These are phyloP conservation scores for Darwinula stevensoni DNA, from an alignment of 2,888 invertebrate species.

Conservation along the genomic window DNA sequence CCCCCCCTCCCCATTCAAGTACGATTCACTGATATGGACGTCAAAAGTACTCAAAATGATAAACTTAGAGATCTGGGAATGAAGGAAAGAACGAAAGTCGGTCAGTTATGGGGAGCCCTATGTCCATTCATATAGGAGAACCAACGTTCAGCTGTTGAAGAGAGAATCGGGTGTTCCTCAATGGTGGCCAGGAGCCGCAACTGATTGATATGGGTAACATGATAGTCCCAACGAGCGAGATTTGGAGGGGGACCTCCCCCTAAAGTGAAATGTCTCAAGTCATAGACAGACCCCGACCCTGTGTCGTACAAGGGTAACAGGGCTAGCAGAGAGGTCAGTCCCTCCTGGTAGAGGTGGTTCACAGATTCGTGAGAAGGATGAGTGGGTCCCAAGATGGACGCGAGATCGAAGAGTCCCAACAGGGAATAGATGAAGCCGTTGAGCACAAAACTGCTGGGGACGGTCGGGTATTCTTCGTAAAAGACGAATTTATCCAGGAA, in stretches of 20 bases:
- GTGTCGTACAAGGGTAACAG: constrained; percentile 76
- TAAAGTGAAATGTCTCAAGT: constrained; percentile 54
- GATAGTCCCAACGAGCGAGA: constrained; percentile 93
- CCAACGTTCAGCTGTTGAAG: constrained; percentile 66
- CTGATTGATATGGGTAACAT: constrained; percentile 91
- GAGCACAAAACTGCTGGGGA: constrained; percentile 72
- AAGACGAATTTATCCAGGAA: constrained; percentile 64
- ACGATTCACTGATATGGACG: too few species aligned
- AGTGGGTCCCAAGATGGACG: constrained; percentile 23
- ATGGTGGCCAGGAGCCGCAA: constrained; percentile 41
- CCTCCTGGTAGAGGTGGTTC: constrained; percentile 43
- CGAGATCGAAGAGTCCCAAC: constrained; percentile 81
- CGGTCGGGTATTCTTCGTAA: constrained; percentile 97
- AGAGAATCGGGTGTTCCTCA: constrained; percentile 32
- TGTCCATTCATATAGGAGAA: constrained; percentile 86
- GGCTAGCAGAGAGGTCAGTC: constrained; percentile 54
- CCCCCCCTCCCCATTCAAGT: too few species aligned
- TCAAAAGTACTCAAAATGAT: too few species aligned
- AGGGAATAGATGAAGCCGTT: constrained; percentile 96
- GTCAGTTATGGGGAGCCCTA: constrained; percentile 65
- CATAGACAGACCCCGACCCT: constrained; percentile 82
- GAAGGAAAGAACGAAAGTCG: too few species aligned
- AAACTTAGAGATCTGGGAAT: too few species aligned
- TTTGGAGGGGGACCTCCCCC: constrained; percentile 58
- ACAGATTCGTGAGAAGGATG: too few species aligned